A percentile compares a stretch with the other conserved stretches of the same genome.
Conservation (phyloP, 2,888 invertebrate species). For the Aelia acuminata region DNA sequence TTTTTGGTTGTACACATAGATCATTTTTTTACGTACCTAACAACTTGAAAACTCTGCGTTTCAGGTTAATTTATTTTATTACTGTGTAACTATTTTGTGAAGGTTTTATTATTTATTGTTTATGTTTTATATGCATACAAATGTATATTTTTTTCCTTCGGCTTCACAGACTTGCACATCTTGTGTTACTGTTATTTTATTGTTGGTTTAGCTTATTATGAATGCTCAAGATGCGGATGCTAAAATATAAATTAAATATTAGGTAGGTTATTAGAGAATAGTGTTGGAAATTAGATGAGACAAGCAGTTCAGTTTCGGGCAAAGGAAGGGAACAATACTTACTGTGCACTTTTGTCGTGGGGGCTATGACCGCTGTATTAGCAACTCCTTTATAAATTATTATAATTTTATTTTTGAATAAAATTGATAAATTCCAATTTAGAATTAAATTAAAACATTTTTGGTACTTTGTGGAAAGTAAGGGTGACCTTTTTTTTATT, state of each 20-base stretch:
- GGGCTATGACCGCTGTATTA: conserved; percentile 10
- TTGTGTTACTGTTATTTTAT: background rate
- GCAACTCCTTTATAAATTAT: background rate
- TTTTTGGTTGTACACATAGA: no score
- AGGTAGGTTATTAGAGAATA: conserved; percentile 10
- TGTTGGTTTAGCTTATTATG: background rate
- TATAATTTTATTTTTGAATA: background rate
- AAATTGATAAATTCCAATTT: background rate
- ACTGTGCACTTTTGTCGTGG: conserved; percentile 14
- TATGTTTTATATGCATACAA: no score
- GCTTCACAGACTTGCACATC: no score
- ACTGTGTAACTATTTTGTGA: no score
- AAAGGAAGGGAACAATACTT: conserved; percentile 32
- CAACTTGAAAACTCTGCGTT: no score
- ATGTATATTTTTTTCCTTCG: no score
- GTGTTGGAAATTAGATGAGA: conserved; percentile 5
- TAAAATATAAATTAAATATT: background rate
- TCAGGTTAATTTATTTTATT: no score
- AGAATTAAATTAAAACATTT: no score
- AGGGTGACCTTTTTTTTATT: no score
- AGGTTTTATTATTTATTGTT: no score
- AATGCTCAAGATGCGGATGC: background rate
- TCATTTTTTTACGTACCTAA: no score
- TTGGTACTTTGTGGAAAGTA: no score
- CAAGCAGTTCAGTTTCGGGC: conserved; percentile 1